Conservation (phyloP, 1,140 invertebrate species). For the Drosophila santomea region DNA sequence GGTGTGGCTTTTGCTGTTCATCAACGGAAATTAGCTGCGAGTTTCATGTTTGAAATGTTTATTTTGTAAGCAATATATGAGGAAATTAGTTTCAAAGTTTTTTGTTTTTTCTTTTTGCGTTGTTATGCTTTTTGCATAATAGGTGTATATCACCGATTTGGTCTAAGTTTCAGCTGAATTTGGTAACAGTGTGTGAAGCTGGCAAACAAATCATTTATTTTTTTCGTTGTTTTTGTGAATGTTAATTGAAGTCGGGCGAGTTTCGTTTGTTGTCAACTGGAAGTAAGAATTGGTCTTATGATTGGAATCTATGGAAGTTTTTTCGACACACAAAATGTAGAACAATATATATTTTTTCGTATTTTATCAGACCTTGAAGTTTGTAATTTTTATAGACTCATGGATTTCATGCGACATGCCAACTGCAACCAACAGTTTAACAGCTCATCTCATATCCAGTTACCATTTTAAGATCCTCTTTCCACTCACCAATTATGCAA, state of each 20-base stretch:
- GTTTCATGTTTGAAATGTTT: conserved; percentile 47
- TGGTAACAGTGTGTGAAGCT: conserved; percentile 5
- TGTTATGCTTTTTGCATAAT: conserved; percentile 58
- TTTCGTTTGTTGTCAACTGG: not conserved
- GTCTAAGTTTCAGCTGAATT: conserved; percentile 8
- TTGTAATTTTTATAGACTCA: not conserved
- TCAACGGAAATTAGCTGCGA: conserved; percentile 65
- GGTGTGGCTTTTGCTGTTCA: conserved; percentile 28
- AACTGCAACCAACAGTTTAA: not conserved
- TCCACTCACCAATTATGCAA: conserved; percentile 41
- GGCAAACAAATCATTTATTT: conserved; percentile 14
- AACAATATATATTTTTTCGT: too few relatives aligned
- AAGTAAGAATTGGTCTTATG: not conserved
- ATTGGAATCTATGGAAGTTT: too few relatives aligned
- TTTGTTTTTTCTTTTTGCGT: conserved; percentile 7
- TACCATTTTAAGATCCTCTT: conserved; percentile 1
- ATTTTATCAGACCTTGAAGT: too few relatives aligned
- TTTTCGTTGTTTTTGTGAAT: conserved; percentile 6
- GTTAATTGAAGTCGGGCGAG: not conserved
- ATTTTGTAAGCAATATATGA: conserved; percentile 53
- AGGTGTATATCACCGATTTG: conserved; percentile 9
- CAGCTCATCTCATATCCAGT: conserved; percentile 5
- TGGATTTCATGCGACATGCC: not conserved
- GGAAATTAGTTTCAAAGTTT: conserved; percentile 57
- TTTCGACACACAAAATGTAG: too few relatives aligned